Conservation (phyloP, 2,888 invertebrate species). For the Leptopilina syphax region DNA sequence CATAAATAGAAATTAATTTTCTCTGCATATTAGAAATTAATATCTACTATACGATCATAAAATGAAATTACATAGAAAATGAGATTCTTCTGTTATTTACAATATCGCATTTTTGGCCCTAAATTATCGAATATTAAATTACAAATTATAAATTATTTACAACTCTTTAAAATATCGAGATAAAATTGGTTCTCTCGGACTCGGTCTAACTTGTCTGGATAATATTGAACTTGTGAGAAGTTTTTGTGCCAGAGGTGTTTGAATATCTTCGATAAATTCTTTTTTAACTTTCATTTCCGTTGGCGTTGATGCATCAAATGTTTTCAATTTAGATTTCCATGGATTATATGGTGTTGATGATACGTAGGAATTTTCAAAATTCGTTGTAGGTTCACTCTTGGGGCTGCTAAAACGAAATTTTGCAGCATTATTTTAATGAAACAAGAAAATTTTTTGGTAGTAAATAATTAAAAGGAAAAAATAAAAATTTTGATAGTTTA, state of each 20-base stretch:
- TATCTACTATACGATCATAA: no score
- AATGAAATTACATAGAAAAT: no score
- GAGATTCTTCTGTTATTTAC: no score
- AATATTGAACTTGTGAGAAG: slow-evolving; percentile 2
- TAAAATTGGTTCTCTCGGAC: slow-evolving; percentile 17
- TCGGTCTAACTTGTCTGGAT: not conserved
- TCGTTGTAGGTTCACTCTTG: not conserved
- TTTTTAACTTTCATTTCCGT: not conserved
- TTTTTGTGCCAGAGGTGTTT: not conserved
- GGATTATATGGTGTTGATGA: slow-evolving; percentile 16
- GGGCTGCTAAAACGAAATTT: not conserved
- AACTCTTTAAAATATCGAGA: slow-evolving; percentile 28
- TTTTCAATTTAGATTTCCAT: slow-evolving; percentile 24
- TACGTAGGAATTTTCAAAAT: not conserved
- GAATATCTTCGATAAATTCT: not conserved
- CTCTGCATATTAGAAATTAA: no score
- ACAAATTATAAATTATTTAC: not conserved
- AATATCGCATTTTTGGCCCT: not conserved
- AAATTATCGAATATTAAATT: not conserved
- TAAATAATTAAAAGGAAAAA: no score
- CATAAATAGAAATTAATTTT: no score
- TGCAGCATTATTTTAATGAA: not conserved
- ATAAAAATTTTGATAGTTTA: not conserved
- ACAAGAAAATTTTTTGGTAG: no score
- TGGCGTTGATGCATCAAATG: slow-evolving; percentile 12